phyloP scores from a whole-genome alignment of 2,797 vertebrate species.

The Gambelia wislizenii region DNA sequence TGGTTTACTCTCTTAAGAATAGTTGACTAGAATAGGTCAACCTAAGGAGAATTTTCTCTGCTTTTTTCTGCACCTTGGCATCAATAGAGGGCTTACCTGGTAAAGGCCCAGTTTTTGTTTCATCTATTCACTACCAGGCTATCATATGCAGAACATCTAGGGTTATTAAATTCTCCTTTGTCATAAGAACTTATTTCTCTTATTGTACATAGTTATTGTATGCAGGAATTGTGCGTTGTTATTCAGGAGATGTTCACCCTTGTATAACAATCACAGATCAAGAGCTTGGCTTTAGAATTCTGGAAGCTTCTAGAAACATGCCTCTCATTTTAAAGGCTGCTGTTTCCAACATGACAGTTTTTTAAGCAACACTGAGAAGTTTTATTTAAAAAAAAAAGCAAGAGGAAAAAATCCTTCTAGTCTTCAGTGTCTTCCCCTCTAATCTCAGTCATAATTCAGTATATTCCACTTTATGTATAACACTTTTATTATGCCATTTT shows the following conservation, averaged over 20 bases:
- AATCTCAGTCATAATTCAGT: neutral
- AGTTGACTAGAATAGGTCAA: neutral
- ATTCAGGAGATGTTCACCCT: neutral
- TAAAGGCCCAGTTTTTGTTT: neutral
- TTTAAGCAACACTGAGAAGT: neutral
- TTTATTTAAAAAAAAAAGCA: neutral
- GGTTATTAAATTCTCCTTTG: neutral
- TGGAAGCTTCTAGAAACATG: neutral
- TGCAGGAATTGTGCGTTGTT: no score
- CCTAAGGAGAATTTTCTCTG: neutral
- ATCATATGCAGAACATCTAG: neutral
- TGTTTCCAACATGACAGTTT: neutral
- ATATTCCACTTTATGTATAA: neutral
- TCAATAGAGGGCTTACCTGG: neutral
- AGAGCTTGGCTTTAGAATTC: neutral
- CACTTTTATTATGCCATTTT: neutral
- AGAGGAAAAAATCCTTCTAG: neutral
- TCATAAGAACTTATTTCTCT: neutral
- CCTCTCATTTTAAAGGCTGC: neutral
- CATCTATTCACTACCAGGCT: neutral
- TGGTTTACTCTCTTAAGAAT: neutral
- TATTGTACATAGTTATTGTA: neutral
- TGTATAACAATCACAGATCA: no score
- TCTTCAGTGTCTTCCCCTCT: neutral
- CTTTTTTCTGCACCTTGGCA: neutral